These are phyloP conservation scores for Poeciliopsis occidentalis DNA, from an alignment of 2,113 vertebrate genomes.

Conservation along the genomic window DNA sequence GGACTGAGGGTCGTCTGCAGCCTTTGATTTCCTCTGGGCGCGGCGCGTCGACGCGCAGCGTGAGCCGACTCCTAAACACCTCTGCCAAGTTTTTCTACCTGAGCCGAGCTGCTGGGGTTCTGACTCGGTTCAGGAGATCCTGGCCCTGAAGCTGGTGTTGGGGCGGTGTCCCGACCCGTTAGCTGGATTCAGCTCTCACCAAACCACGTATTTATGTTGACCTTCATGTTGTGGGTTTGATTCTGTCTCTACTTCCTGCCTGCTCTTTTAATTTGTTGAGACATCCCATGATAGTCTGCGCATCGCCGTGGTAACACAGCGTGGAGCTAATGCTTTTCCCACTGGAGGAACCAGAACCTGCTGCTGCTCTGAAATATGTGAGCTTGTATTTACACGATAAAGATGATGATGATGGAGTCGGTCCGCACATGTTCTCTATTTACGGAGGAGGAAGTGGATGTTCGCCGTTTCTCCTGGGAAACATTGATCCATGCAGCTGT, in stretches of 20 bases:
- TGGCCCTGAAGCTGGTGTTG: neutral
- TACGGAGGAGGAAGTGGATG: slow-evolving; percentile 62
- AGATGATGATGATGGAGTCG: slow-evolving; percentile 1
- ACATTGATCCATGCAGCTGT: slow-evolving; percentile 58
- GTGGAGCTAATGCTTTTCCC: too few species aligned
- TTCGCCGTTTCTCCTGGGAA: slow-evolving; percentile 76
- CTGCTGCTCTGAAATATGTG: too few species aligned
- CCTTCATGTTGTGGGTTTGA: too few species aligned
- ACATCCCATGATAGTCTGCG: too few species aligned
- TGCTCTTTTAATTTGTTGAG: too few species aligned
- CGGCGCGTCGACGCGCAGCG: neutral
- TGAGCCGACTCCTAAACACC: neutral
- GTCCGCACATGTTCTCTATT: slow-evolving; percentile 63
- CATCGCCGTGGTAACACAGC: too few species aligned
- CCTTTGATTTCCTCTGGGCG: slow-evolving; percentile 11
- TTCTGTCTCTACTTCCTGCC: too few species aligned
- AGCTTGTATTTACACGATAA: too few species aligned
- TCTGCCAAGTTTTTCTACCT: neutral
- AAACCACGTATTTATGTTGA: too few species aligned
- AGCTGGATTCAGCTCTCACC: too few species aligned
- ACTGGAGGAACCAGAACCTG: too few species aligned
- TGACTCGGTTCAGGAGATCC: neutral
- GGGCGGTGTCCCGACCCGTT: too few species aligned
- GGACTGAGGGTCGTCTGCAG: slow-evolving; percentile 11
- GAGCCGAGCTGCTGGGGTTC: neutral